These are phyloP conservation scores for Tylochromis polylepis DNA, from an alignment of 2,113 vertebrate species.

Conservation along the genomic window DNA sequence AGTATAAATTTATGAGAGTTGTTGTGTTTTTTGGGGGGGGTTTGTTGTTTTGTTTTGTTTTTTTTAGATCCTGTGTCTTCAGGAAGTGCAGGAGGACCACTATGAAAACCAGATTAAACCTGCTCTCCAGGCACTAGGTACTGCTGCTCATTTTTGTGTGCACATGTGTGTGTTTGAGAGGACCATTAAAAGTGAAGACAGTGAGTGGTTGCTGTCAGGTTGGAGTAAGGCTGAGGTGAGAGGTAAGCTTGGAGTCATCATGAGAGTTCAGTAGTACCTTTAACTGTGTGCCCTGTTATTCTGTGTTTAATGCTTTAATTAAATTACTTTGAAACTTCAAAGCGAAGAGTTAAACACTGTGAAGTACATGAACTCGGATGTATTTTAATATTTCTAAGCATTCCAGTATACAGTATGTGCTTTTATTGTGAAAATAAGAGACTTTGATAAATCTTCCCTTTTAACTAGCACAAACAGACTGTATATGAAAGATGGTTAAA, in stretches of 20 bases:
- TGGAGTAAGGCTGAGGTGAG: background rate
- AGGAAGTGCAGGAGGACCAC: constrained; percentile 96
- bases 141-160: background rate
- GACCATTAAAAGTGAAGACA: background rate
- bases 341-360: background rate
- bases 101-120: constrained; percentile 86
- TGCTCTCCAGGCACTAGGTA: constrained; percentile 80
- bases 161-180: background rate
- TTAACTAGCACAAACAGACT: background rate
- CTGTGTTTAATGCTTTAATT: background rate
- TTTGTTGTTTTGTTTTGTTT: background rate
- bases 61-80: constrained; percentile 90
- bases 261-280: background rate
- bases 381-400: too few species aligned
- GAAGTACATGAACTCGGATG: too few species aligned
- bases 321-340: background rate
- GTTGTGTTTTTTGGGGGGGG: background rate
- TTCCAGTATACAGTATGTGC: too few species aligned
- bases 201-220: background rate
- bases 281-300: background rate
- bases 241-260: background rate
- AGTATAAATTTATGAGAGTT: background rate
- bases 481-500: background rate
- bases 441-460: background rate
- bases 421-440: too few species aligned